phyloP scores from a whole-genome alignment of 1,140 invertebrate genomes.

The Penaeus vannamei region DNA sequence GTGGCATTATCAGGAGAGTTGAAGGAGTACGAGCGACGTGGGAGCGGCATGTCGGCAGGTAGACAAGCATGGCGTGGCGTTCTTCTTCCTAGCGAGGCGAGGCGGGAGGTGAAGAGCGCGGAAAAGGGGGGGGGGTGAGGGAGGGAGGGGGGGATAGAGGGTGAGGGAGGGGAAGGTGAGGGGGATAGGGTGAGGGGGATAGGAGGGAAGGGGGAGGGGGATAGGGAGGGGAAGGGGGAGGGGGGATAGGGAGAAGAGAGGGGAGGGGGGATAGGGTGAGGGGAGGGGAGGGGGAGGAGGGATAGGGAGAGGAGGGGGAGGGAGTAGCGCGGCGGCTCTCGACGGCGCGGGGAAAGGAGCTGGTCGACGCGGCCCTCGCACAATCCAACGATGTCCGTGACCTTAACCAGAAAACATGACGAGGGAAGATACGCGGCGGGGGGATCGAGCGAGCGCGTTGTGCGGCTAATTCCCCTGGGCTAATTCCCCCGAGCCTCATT shows the following conservation, averaged over 20 bases:
- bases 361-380: too few species aligned
- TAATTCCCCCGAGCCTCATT: slow-evolving; percentile 42
- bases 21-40: too few species aligned
- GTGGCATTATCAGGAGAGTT: too few species aligned
- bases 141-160: slow-evolving; percentile 15
- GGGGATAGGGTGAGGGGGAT: neutral
- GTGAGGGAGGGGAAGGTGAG: neutral
- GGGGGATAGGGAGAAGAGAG: neutral
- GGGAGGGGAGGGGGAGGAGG: neutral
- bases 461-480: neutral
- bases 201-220: neutral
- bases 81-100: neutral
- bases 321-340: neutral
- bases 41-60: too few species aligned
- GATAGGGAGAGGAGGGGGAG: neutral
- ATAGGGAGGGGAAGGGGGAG: too few species aligned
- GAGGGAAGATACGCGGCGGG: too few species aligned
- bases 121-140: neutral
- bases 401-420: too few species aligned
- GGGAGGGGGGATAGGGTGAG: neutral
- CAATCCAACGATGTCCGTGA: too few species aligned
- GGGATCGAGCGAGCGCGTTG: too few species aligned
- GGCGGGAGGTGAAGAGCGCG: neutral
- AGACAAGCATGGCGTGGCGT: too few species aligned
- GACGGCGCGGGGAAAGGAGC: slow-evolving; percentile 12